These are phyloP conservation scores for Latrodectus elegans DNA, from an alignment of 2,888 invertebrate species.

Conservation along the genomic window DNA sequence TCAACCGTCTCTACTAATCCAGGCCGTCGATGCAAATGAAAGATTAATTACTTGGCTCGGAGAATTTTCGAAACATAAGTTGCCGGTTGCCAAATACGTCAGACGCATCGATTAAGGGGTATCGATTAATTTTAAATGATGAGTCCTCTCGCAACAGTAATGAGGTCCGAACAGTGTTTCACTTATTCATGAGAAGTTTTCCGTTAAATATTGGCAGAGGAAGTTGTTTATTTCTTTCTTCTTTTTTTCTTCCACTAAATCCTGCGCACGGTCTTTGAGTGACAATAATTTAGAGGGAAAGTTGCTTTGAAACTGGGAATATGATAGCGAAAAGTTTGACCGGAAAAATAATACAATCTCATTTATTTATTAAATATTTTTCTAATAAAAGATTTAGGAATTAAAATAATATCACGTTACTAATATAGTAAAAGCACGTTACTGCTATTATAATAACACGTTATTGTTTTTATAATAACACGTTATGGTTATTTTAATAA, in stretches of 20 bases:
- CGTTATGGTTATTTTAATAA: too few species aligned
- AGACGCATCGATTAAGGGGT: slow-evolving; percentile 8
- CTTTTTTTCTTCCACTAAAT: too few species aligned
- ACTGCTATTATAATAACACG: too few species aligned
- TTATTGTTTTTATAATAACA: too few species aligned
- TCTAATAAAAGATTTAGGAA: too few species aligned
- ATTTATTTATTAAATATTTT: too few species aligned
- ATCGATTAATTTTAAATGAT: slow-evolving; percentile 60
- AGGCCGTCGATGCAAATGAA: slow-evolving; percentile 30
- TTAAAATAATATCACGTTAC: too few species aligned
- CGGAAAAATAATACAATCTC: too few species aligned
- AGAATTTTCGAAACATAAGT: slow-evolving; percentile 44
- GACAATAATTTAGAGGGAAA: neutral
- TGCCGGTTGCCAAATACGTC: slow-evolving; percentile 23
- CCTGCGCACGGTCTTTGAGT: neutral
- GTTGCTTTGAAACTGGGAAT: slow-evolving; percentile 29
- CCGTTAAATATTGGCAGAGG: slow-evolving; percentile 16
- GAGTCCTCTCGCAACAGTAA: slow-evolving; percentile 13
- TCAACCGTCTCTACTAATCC: slow-evolving; percentile 1
- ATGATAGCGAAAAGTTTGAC: slow-evolving; percentile 20
- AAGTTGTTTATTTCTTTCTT: neutral
- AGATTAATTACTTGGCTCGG: slow-evolving; percentile 42
- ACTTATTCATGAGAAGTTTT: slow-evolving; percentile 37
- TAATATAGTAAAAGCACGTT: too few species aligned
- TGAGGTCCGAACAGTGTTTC: slow-evolving; percentile 36